phyloP scores from a whole-genome alignment of 2,797 vertebrate genomes.

The Corythornis leucogaster region DNA sequence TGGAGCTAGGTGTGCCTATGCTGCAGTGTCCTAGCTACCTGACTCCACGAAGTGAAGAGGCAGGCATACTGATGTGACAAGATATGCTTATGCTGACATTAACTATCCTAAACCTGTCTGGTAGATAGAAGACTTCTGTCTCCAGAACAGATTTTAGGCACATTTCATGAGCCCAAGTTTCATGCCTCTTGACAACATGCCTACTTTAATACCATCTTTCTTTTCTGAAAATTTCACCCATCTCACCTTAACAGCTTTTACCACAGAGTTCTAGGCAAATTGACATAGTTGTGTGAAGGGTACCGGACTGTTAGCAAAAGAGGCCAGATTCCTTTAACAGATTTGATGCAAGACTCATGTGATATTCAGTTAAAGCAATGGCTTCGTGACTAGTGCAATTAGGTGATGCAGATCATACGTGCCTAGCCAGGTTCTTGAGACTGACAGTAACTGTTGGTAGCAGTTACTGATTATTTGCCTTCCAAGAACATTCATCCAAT shows the following conservation, averaged over 20 bases:
- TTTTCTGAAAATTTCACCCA: background rate
- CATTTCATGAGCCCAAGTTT: slow-evolving; percentile 10
- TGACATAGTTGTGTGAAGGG: background rate
- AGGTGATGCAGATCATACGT: background rate
- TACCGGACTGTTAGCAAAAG: background rate
- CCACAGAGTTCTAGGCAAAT: background rate
- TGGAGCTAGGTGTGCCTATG: background rate
- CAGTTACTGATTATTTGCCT: background rate
- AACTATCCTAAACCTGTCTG: background rate
- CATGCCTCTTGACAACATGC: slow-evolving; percentile 13
- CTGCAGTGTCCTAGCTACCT: background rate
- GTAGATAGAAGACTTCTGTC: background rate
- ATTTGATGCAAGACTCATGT: background rate
- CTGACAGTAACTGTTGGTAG: background rate
- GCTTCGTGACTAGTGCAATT: background rate
- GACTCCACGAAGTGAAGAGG: fast-evolving
- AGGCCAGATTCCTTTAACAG: background rate
- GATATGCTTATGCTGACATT: background rate
- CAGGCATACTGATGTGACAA: background rate
- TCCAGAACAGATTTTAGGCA: background rate
- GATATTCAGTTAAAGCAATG: background rate
- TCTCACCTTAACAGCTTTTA: background rate
- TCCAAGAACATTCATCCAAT: background rate
- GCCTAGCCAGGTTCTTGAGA: background rate
- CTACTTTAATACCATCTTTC: background rate